Evolutionary conservation across 2,888 invertebrate species (phyloP).

Genomic region (Drosophila yooni): DNA sequence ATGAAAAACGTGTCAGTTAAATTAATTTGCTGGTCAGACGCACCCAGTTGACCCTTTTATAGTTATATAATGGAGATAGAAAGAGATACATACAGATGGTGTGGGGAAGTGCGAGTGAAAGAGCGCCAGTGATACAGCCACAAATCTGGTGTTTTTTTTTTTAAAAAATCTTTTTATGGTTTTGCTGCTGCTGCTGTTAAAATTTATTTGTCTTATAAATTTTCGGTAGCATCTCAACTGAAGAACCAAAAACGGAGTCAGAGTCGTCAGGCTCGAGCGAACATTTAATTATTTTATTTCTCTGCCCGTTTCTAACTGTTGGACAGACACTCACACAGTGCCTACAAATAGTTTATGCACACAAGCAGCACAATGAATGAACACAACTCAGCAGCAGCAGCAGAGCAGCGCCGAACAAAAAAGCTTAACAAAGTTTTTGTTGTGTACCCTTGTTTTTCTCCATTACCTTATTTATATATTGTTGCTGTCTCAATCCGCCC

Average conservation of each 20-base stretch:
- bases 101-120: neutral
- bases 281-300: conserved; percentile 62
- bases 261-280: conserved; percentile 24
- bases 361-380: conserved; percentile 39
- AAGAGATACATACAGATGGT: neutral
- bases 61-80: neutral
- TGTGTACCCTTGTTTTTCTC: conserved; percentile 2
- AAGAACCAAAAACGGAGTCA: conserved; percentile 28
- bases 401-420: conserved; percentile 17
- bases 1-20: conserved; percentile 74
- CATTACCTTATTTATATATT: conserved; percentile 49
- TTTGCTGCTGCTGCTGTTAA: conserved; percentile 48
- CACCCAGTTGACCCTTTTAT: conserved; percentile 51
- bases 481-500: neutral
- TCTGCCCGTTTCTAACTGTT: conserved; percentile 13
- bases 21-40: conserved; percentile 71
- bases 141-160: conserved; percentile 59
- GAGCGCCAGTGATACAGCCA: conserved; percentile 27
- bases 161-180: conserved; percentile 42
- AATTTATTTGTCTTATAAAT: conserved; percentile 77
- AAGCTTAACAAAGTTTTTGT: conserved; percentile 45
- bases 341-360: conserved; percentile 56
- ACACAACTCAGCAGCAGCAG: conserved; percentile 36
- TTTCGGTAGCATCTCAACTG: conserved; percentile 70
- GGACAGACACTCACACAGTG: conserved; percentile 26